phyloP scores from a whole-genome alignment of 2,113 vertebrate genomes.

The Numida meleagris region DNA sequence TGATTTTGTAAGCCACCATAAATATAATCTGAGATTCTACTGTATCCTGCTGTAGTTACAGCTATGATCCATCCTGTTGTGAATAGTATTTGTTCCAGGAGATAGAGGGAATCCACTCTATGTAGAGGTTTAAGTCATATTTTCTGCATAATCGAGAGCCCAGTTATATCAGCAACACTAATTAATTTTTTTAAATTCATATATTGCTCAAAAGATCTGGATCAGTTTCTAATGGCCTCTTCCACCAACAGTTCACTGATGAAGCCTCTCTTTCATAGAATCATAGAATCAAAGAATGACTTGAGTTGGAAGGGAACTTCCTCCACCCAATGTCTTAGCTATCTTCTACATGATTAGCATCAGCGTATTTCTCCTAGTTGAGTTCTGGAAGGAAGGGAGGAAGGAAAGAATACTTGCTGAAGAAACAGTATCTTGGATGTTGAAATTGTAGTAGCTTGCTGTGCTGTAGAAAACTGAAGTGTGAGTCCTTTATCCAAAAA shows the following conservation, averaged over 20 bases:
- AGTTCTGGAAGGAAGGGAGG: not conserved
- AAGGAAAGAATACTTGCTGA: too few relatives aligned
- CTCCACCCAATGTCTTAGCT: accelerated
- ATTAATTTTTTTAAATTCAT: not conserved
- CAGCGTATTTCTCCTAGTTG: not conserved
- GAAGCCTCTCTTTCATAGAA: not conserved
- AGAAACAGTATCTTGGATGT: too few relatives aligned
- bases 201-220: not conserved
- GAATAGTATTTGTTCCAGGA: not conserved
- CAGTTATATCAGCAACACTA: not conserved
- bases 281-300: too few relatives aligned
- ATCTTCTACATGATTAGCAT: accelerated
- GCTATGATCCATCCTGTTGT: not conserved
- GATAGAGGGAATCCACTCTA: not conserved
- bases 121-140: not conserved
- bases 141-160: not conserved
- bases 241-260: not conserved
- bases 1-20: not conserved
- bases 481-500: too few relatives aligned
- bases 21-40: not conserved
- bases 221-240: not conserved
- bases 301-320: not conserved
- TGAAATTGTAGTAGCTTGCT: too few relatives aligned
- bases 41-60: not conserved
- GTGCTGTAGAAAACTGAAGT: too few relatives aligned